Evolutionary conservation across 2,113 vertebrate genomes (phyloP).

Genomic region (Rattus norvegicus): GRCr8 NC_086038.1:12713501-12714000

Average conservation of each 20-base stretch:
- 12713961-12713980: background rate
- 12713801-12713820: background rate
- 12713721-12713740: background rate
- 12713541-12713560: accelerated
- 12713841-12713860: background rate
- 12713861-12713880: no score
- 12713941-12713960: background rate
- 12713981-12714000: background rate
- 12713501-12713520: no score
- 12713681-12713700: background rate
- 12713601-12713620: no score
- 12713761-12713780: no score
- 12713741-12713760: no score
- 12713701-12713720: background rate
- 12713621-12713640: background rate
- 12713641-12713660: background rate
- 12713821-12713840: background rate
- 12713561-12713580: background rate
- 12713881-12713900: no score
- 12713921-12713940: background rate
- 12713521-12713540: no score
- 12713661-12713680: background rate
- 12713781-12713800: no score
- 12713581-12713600: background rate
- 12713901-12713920: no score